Base-by-base conservation (phyloP, 1,140 invertebrate species). In the Macrobrachium nipponense region DNA sequence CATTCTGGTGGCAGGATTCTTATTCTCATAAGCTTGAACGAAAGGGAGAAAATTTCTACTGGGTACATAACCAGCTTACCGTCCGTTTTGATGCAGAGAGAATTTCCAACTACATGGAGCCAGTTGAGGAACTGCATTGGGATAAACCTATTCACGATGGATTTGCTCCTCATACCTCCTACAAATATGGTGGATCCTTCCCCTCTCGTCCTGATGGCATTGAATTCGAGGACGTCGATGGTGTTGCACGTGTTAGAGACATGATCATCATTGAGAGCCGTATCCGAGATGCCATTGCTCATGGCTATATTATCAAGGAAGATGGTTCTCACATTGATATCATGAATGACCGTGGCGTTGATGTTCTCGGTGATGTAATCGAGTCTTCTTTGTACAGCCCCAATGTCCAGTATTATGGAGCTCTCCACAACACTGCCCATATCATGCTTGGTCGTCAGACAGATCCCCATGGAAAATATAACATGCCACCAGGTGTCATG, bases 1-100 rank as follows among this genome's bases (percentile, higher is more conserved):
- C 93, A 91, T 91, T 91, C 51, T 51, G 51, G 5, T 51, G 51
- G 51, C 7, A 12, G 51, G 51, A 51, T 51, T 6, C 5, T 6
- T 51, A 51, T 51, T 51, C 51, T 51, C 51, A 51, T 51, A n/a
- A n/a, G 51, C 5, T 51, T 51, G 51, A 51, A 2, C 51, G 2
- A 51, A 51, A n/a, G n/a, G 51, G 51, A 51, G 51, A 51, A 12
- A 51, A 51, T 7, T 7, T 51, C 51, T 68, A 6, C 23, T 68
- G 64, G n/a, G n/a, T n/a, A n/a, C 64, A 68, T 27, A n/a, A 68
- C 23, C 7, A 8, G 23, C 64, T 68, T 2, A 17, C 64, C 6
- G 64, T n/a, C n/a, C 64, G 3, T 0, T 8, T 20, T 27, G 64
- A 68, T 27, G 64, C 64, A 10, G 7, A 68, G 6, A n/a, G 64